A percentile compares a stretch with the other conserved stretches of the same genome.
These are phyloP conservation scores for Carterocephalus palaemon DNA, from an alignment of 2,888 invertebrate genomes.

Conservation along the genomic window DNA sequence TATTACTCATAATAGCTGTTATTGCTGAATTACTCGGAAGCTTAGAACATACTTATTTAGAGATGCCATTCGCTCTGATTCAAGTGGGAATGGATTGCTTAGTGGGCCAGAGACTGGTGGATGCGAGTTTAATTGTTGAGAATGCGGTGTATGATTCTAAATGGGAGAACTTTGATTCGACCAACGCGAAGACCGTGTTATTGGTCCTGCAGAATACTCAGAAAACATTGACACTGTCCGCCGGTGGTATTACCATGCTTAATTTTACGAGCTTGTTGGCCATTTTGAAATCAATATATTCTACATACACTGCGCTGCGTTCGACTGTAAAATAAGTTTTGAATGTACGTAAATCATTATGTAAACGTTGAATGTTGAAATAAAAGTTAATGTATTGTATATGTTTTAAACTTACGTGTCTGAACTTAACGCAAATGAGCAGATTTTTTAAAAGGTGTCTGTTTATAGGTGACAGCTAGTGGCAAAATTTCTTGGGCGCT, in stretches of 20 bases:
- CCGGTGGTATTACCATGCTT: slow-evolving; percentile 49
- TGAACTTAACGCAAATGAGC: no score
- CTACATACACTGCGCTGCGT: slow-evolving; percentile 51
- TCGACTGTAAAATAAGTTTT: slow-evolving; percentile 40
- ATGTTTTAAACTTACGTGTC: no score
- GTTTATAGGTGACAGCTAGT: no score
- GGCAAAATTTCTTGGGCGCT: no score
- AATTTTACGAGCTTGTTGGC: slow-evolving; percentile 49
- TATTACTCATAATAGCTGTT: slow-evolving; percentile 42
- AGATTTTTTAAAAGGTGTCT: no score
- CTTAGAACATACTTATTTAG: slow-evolving; percentile 48
- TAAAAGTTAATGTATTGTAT: no score
- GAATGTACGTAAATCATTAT: no score
- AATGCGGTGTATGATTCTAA: slow-evolving; percentile 50
- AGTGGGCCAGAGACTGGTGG: slow-evolving; percentile 51
- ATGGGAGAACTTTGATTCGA: slow-evolving; percentile 55
- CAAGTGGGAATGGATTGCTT: slow-evolving; percentile 54
- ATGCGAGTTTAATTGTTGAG: slow-evolving; percentile 48
- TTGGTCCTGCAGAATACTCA: slow-evolving; percentile 52
- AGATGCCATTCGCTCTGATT: slow-evolving; percentile 46
- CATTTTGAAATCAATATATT: slow-evolving; percentile 50
- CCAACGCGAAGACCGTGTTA: slow-evolving; percentile 50
- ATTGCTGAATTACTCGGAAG: slow-evolving; percentile 54
- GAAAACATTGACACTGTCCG: slow-evolving; percentile 50
- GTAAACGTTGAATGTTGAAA: no score